These are phyloP conservation scores for Pelusios castaneus DNA, from an alignment of 2,113 vertebrate species.

Conservation along the genomic window DNA sequence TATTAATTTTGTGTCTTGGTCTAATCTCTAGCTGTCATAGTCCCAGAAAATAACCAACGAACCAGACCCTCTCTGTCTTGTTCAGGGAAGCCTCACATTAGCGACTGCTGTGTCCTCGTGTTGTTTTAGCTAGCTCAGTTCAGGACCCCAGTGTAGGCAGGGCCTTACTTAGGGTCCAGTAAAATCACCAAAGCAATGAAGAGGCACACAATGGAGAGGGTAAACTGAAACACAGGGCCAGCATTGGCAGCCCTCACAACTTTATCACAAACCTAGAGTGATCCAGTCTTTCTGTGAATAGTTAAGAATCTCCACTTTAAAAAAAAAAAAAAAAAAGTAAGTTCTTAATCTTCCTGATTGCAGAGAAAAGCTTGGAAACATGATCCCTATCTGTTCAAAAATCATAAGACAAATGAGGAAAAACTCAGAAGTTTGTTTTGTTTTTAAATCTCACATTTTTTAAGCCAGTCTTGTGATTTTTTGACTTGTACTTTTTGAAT, in stretches of 20 bases:
- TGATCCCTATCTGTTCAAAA: conserved; percentile 1
- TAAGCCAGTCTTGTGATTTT: background rate
- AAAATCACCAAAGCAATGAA: background rate
- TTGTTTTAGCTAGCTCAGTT: background rate
- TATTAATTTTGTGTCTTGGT: background rate
- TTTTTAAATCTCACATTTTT: background rate
- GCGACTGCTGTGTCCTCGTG: background rate
- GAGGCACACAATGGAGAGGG: background rate
- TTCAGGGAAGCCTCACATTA: background rate
- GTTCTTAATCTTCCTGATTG: background rate
- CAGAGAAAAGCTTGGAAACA: background rate
- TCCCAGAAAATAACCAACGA: conserved; percentile 1
- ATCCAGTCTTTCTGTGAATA: background rate
- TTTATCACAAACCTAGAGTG: background rate
- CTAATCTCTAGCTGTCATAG: background rate
- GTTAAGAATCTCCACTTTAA: background rate
- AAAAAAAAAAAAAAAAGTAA: background rate
- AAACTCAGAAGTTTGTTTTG: background rate
- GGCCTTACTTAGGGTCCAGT: background rate
- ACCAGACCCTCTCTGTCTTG: background rate
- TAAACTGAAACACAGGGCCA: background rate
- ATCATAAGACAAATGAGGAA: conserved; percentile 7
- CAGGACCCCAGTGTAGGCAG: background rate
- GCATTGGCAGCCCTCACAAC: background rate
- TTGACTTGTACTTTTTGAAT: background rate